Evolutionary conservation across 2,888 invertebrate genomes (phyloP).

Genomic region (Nemurella pictetii): DNA sequence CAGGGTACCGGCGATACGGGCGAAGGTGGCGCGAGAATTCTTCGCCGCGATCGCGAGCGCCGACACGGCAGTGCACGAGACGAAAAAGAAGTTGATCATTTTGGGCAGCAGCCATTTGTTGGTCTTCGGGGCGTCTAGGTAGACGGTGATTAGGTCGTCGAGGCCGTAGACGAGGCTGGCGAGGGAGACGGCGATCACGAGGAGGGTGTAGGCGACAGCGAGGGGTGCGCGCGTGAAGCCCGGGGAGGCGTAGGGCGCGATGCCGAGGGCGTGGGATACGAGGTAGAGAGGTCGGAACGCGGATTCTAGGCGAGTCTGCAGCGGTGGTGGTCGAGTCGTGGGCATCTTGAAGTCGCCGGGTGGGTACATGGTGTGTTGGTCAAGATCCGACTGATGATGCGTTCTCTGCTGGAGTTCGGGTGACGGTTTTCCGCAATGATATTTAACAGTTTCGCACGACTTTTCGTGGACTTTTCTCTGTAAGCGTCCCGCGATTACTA

Average conservation of each 20-base stretch:
- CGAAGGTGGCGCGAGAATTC: neutral
- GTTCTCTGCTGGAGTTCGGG: too few relatives aligned
- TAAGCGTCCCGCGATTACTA: too few relatives aligned
- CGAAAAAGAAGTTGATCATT: neutral
- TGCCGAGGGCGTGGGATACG: neutral
- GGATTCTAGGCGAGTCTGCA: neutral
- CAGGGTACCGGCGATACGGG: neutral
- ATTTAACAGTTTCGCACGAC: too few relatives aligned
- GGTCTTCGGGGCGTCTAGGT: neutral
- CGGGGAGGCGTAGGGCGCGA: neutral
- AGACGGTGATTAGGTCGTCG: neutral
- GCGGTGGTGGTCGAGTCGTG: neutral
- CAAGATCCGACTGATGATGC: too few relatives aligned
- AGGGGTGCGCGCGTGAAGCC: neutral
- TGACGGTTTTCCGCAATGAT: too few relatives aligned
- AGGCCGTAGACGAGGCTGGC: neutral
- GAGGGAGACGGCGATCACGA: neutral
- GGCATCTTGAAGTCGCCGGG: neutral
- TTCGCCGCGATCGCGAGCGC: neutral
- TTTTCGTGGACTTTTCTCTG: too few relatives aligned
- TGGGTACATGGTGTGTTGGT: too few relatives aligned
- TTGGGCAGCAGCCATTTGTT: neutral
- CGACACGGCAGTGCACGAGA: neutral
- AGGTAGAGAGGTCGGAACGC: neutral
- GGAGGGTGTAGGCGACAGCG: neutral